Evolutionary conservation across 1,140 invertebrate genomes (phyloP).

Genomic region (Neotoxoptera formosana): DNA sequence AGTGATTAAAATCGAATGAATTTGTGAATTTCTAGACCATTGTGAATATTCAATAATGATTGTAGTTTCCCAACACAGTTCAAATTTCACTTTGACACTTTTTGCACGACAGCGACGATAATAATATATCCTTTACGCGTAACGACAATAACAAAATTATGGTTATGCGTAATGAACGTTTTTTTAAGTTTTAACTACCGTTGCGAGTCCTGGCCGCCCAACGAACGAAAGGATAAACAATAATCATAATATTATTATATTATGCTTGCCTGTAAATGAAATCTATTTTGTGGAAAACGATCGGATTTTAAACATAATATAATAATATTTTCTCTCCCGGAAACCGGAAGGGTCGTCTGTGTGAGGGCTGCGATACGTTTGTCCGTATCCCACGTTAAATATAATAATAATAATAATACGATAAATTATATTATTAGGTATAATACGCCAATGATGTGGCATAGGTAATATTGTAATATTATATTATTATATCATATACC

Average conservation of each 20-base stretch:
- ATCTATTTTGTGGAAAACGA: neutral
- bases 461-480: too few relatives aligned
- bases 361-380: neutral
- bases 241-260: neutral
- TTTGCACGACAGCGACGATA: neutral
- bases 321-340: neutral
- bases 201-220: neutral
- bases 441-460: too few relatives aligned
- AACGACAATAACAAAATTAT: neutral
- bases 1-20: too few relatives aligned
- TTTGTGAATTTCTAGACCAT: too few relatives aligned
- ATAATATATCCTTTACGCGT: neutral
- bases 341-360: neutral
- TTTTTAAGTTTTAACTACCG: constrained; percentile 5
- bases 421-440: too few relatives aligned
- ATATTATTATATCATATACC: too few relatives aligned
- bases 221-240: neutral
- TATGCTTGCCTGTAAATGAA: neutral
- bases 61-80: too few relatives aligned
- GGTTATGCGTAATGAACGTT: neutral
- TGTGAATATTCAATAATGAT: too few relatives aligned
- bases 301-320: neutral
- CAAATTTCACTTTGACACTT: too few relatives aligned
- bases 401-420: neutral
- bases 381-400: neutral